Evolutionary conservation across 1,140 invertebrate species (phyloP).

Genomic region (Lordiphosa mommai): DNA sequence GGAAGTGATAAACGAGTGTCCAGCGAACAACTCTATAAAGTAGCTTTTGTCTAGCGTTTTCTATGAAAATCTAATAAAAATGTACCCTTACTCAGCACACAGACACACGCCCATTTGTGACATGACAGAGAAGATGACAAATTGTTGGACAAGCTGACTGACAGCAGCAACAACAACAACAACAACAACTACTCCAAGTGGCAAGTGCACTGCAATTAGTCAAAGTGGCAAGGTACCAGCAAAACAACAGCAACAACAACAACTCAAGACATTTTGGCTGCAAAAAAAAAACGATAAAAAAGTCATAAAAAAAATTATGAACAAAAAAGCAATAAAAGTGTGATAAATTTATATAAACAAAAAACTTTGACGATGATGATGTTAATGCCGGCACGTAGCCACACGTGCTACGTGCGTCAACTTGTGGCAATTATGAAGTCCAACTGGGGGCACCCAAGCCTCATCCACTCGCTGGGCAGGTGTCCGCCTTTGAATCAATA

Average conservation of each 20-base stretch:
- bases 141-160: slow-evolving; percentile 66
- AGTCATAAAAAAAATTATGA: slow-evolving; percentile 50
- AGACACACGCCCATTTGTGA: slow-evolving; percentile 46
- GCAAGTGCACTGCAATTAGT: slow-evolving; percentile 74
- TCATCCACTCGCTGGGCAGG: slow-evolving; percentile 24
- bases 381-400: slow-evolving; percentile 56
- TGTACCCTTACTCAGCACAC: slow-evolving; percentile 20
- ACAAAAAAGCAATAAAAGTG: slow-evolving; percentile 49
- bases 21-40: slow-evolving; percentile 29
- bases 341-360: slow-evolving; percentile 56
- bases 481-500: slow-evolving; percentile 49
- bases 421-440: slow-evolving; percentile 70
- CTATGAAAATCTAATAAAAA: slow-evolving; percentile 73
- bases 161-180: slow-evolving; percentile 42
- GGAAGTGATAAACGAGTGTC: slow-evolving; percentile 68
- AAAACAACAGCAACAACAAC: slow-evolving; percentile 22
- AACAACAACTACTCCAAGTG: slow-evolving; percentile 51
- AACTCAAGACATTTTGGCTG: slow-evolving; percentile 46
- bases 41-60: slow-evolving; percentile 29
- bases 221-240: slow-evolving; percentile 47
- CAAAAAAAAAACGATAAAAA: slow-evolving; percentile 50
- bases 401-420: slow-evolving; percentile 71
- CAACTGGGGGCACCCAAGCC: slow-evolving; percentile 54
- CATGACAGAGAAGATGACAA: slow-evolving; percentile 74
- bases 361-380: slow-evolving; percentile 11